Evolutionary conservation across 2,113 vertebrate genomes (phyloP), one percentile per base, ranked within the genome.

Genomic region (Acanthochromis polyacanthus): DNA sequence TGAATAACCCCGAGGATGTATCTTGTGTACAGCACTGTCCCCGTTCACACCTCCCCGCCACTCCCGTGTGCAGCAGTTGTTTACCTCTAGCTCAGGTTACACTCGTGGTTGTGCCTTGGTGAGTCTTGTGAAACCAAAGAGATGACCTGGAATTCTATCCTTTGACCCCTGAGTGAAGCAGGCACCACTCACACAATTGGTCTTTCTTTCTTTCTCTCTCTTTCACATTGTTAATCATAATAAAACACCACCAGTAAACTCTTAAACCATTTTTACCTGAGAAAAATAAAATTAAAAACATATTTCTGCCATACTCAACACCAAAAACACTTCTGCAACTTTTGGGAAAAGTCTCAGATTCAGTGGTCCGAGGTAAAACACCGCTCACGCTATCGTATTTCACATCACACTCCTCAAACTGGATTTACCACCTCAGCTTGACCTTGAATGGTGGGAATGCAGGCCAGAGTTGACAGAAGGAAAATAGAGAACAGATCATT

Each of bases 121-220:
- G 68, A 59, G 82, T 83, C 81, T 82, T 77, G 69, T 84, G 88
- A 91, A 90, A 92, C 90, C 82, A 73, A 90, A 89, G 89, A 69
- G 68, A 88, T 78, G 87, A 85, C 84, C 82, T 87, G 84, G 63
- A 92, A 91, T 84, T 74, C 75, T 75, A 84, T 82, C 73, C 83
- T 73, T 51, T 82, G 85, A 88, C 61, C 84, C 53, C 32, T 7
- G 50, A 43, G 43, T 80, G 53, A 87, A 82, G 75, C n/a, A 81
- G 45, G 22, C 48, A 58, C 56, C 61, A 23, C 83, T 75, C 56
- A 57, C 68, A 78, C 48, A 52, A 74, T 64, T 63, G n/a, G 46
- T 40, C 43, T 51, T 19, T 56, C 32, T 43, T 43, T 43, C 40
- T 43, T 43, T 14, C 40, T 43, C 40, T 43, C 15, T 43, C 40